Evolutionary conservation across 2,113 vertebrate species (phyloP).

Genomic region (Puntigrus tetrazona): DNA sequence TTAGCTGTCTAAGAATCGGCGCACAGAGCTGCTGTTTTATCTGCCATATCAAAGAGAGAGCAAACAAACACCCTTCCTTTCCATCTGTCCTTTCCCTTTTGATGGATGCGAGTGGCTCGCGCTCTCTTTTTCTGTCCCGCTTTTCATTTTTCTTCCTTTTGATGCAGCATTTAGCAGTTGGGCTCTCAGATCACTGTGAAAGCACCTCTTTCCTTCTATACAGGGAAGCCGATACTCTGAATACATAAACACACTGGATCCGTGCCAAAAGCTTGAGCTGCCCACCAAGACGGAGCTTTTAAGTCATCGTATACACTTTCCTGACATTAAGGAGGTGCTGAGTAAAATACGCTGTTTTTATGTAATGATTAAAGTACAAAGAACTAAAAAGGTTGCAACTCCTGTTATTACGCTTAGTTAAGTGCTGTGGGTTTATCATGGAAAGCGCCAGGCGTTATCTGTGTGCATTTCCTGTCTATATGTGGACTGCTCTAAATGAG

Average conservation of each 20-base stretch:
- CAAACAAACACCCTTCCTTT: constrained; percentile 29
- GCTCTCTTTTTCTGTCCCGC: constrained; percentile 8
- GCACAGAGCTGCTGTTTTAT: constrained; percentile 43
- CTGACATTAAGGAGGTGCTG: neutral
- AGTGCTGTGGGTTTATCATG: too few relatives aligned
- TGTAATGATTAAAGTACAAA: too few relatives aligned
- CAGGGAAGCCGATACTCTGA: constrained; percentile 57
- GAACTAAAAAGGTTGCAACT: too few relatives aligned
- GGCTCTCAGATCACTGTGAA: constrained; percentile 54
- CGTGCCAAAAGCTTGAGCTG: neutral
- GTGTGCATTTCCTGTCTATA: neutral
- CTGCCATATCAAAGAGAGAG: constrained; percentile 44
- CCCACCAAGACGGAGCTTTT: neutral
- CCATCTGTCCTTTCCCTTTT: constrained; percentile 26
- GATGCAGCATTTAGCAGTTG: constrained; percentile 25
- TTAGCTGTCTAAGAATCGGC: constrained; percentile 40
- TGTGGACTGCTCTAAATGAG: neutral
- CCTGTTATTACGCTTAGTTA: too few relatives aligned
- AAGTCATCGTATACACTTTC: neutral
- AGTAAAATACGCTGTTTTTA: neutral
- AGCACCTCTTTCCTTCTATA: constrained; percentile 43
- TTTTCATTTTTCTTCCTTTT: constrained; percentile 5
- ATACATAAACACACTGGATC: neutral
- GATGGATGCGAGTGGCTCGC: neutral
- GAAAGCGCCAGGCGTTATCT: too few relatives aligned